Evolutionary conservation across 92 coral and sea anemone genomes (phyloP).

Genomic region (Actinostola sp.): DNA sequence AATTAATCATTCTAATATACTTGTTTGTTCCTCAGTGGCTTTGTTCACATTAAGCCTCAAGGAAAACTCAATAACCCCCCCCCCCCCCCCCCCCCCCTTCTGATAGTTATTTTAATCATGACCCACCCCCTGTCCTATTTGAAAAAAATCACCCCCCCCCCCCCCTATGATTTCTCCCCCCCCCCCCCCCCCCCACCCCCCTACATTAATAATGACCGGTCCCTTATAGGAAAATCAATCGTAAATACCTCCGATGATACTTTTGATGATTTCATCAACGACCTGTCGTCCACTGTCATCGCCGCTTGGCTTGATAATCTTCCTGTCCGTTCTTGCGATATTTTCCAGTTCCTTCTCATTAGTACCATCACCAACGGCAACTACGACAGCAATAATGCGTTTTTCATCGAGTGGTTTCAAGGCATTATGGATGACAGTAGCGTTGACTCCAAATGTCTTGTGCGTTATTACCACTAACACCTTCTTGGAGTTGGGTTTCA

Average conservation of each 20-base stretch:
- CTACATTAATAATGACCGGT: no score
- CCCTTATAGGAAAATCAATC: no score
- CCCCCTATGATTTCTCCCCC: no score
- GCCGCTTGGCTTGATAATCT: slow-evolving; percentile 13
- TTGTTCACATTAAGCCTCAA: no score
- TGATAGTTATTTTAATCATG: no score
- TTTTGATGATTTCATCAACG: slow-evolving; percentile 27
- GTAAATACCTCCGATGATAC: slow-evolving; percentile 24
- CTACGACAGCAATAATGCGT: slow-evolving; percentile 18
- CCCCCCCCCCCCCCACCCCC: no score
- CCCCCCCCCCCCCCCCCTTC: no score
- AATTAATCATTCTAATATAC: no score
- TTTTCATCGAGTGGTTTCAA: slow-evolving; percentile 30
- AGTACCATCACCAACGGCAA: slow-evolving; percentile 8
- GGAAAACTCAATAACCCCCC: no score
- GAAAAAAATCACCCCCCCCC: no score
- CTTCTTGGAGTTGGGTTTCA: slow-evolving; percentile 32
- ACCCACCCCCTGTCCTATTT: no score
- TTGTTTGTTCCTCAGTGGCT: no score
- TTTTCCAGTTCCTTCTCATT: slow-evolving; percentile 12
- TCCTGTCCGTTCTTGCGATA: slow-evolving; percentile 32
- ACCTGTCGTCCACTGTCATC: slow-evolving; percentile 33
- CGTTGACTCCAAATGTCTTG: slow-evolving; percentile 7
- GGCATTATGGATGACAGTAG: slow-evolving; percentile 10
- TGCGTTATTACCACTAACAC: slow-evolving; percentile 29